Evolutionary conservation across 2,113 vertebrate genomes (phyloP).

Genomic region (Catharus minimus): DNA sequence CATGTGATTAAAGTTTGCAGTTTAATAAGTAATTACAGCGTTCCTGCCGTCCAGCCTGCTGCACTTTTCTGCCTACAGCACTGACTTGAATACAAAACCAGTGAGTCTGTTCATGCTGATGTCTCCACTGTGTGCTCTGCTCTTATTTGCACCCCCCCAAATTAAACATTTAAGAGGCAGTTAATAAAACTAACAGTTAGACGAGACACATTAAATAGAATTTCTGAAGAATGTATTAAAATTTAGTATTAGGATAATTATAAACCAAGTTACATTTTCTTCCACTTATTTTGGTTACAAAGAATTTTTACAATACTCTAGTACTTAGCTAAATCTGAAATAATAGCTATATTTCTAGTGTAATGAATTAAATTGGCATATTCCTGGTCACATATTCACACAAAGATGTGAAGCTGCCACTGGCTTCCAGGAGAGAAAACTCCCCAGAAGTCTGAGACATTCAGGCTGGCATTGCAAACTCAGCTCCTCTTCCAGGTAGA

Average conservation of each 20-base stretch:
- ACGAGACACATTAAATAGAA: background rate
- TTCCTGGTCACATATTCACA: background rate
- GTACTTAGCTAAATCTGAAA: background rate
- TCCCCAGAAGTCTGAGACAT: background rate
- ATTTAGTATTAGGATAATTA: background rate
- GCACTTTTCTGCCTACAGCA: background rate
- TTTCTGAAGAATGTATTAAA: background rate
- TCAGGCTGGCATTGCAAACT: background rate
- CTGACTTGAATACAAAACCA: background rate
- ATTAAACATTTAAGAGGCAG: slow-evolving; percentile 22
- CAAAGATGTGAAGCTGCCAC: background rate
- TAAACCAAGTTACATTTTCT: background rate
- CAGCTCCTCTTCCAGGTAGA: background rate
- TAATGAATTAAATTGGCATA: background rate
- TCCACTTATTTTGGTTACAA: background rate
- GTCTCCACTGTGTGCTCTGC: background rate
- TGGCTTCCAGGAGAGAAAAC: background rate
- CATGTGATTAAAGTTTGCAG: background rate
- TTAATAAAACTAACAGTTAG: slow-evolving; percentile 23
- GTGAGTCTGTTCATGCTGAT: background rate
- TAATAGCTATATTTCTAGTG: background rate
- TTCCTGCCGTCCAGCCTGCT: background rate
- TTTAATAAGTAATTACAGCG: background rate
- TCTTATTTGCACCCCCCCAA: background rate
- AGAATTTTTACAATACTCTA: background rate